phyloP scores from a whole-genome alignment of 2,888 invertebrate species.

The Oscheius sp. region DNA sequence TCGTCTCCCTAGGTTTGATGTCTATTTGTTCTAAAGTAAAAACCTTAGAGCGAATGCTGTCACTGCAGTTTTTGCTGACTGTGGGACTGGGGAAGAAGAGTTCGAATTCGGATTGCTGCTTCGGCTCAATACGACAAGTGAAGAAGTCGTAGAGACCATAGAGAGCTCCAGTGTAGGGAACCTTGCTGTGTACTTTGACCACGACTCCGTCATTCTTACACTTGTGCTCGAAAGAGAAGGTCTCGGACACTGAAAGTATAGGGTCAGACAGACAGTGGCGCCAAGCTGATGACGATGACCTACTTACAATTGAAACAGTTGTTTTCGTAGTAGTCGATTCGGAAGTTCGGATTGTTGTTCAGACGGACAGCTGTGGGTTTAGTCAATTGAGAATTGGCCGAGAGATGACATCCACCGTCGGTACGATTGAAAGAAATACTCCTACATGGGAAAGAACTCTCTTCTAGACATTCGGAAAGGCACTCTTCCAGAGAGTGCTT shows the following conservation, averaged over 20 bases:
- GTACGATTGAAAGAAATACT: constrained; percentile 73
- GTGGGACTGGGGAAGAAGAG: constrained; percentile 72
- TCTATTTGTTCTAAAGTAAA: background rate
- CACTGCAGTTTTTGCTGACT: constrained; percentile 70
- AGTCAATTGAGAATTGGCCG: constrained; percentile 71
- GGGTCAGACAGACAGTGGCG: background rate
- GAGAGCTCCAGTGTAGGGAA: constrained; percentile 73
- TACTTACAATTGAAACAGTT: constrained; percentile 72
- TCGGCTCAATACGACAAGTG: constrained; percentile 72
- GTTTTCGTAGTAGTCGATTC: constrained; percentile 74
- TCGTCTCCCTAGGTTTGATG: constrained; percentile 63
- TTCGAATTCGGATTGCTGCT: constrained; percentile 65
- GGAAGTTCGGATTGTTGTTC: constrained; percentile 73
- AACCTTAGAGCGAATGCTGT: constrained; percentile 70
- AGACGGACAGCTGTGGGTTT: constrained; percentile 69
- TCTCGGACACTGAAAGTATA: constrained; percentile 65
- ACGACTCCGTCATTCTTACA: constrained; percentile 69
- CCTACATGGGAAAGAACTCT: constrained; percentile 66
- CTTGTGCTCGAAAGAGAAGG: constrained; percentile 69
- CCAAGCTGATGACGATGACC: too few species aligned
- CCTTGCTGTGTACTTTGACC: constrained; percentile 62
- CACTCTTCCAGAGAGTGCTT: constrained; percentile 69
- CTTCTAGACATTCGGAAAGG: constrained; percentile 69
- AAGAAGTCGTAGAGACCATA: constrained; percentile 74
- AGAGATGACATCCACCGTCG: constrained; percentile 70